These are phyloP conservation scores for Sardina pilchardus DNA, from an alignment of 2,113 vertebrate species.

Conservation along the genomic window DNA sequence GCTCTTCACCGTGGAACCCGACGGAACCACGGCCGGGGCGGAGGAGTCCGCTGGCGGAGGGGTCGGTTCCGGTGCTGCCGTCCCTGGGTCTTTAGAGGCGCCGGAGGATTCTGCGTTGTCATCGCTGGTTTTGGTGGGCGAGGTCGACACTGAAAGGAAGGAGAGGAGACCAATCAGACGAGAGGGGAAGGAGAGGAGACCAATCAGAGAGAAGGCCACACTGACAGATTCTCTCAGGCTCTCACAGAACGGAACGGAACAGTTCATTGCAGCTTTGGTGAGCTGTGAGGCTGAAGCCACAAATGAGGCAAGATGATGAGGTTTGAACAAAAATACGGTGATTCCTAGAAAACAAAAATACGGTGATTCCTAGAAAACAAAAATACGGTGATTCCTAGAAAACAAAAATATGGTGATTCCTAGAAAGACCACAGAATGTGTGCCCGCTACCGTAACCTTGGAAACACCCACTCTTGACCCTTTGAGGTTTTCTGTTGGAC, in stretches of 20 bases:
- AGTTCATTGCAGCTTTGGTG: no score
- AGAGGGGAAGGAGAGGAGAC: background rate
- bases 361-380: no score
- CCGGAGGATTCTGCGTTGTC: conserved; percentile 35
- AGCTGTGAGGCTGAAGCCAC: no score
- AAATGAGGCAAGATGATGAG: no score
- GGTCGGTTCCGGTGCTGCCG: background rate
- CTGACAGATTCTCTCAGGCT: background rate
- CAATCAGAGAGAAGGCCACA: background rate
- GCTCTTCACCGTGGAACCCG: conserved; percentile 49
- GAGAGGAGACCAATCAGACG: background rate
- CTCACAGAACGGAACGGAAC: background rate
- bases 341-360: no score
- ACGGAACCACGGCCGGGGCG: conserved; percentile 70
- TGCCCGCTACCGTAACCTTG: no score
- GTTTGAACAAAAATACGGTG: no score
- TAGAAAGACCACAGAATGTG: no score
- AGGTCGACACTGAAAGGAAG: conserved; percentile 44
- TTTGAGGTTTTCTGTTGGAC: no score
- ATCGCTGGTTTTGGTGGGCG: conserved; percentile 46
- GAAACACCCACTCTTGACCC: no score
- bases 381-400: no score
- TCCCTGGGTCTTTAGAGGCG: background rate
- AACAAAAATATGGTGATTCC: no score
- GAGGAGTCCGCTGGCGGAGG: background rate